Percentiles rank a stretch among this genome's conserved stretches.
These are phyloP conservation scores for Ictidomys tridecemlineatus DNA, from an alignment of 2,113 vertebrate genomes.

Conservation along the genomic window DNA sequence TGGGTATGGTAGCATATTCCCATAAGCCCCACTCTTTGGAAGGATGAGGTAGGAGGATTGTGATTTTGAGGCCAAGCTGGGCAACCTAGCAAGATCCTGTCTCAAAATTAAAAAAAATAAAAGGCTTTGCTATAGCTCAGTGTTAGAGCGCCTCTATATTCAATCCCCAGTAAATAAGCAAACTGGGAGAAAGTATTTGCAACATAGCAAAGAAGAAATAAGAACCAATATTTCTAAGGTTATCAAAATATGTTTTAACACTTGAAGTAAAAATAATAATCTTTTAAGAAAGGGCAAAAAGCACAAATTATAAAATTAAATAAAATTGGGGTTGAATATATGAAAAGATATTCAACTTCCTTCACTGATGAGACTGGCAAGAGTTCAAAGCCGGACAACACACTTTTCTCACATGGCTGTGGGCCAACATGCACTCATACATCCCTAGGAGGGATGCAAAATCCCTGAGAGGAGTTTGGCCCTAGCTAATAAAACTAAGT, in stretches of 20 bases:
- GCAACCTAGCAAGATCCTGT: no score
- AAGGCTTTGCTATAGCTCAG: no score
- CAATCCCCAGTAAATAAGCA: neutral
- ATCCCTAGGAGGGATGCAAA: neutral
- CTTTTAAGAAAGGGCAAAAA: neutral
- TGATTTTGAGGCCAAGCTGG: no score
- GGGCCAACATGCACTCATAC: neutral
- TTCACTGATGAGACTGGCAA: neutral
- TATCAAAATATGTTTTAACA: neutral
- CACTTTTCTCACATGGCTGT: neutral
- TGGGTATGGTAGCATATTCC: no score
- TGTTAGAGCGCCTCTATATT: no score
- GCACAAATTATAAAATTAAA: neutral
- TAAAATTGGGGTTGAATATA: neutral
- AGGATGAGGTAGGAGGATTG: no score
- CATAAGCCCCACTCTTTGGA: no score
- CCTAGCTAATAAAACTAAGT: neutral
- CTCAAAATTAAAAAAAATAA: no score
- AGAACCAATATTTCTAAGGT: neutral
- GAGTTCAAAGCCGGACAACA: neutral
- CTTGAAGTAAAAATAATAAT: neutral
- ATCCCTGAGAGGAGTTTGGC: neutral
- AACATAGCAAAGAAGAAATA: neutral
- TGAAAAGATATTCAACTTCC: conserved; percentile 10
- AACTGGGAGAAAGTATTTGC: neutral